These are phyloP conservation scores for Plestiodon gilberti DNA, from an alignment of 2,113 vertebrate genomes.

Conservation along the genomic window DNA sequence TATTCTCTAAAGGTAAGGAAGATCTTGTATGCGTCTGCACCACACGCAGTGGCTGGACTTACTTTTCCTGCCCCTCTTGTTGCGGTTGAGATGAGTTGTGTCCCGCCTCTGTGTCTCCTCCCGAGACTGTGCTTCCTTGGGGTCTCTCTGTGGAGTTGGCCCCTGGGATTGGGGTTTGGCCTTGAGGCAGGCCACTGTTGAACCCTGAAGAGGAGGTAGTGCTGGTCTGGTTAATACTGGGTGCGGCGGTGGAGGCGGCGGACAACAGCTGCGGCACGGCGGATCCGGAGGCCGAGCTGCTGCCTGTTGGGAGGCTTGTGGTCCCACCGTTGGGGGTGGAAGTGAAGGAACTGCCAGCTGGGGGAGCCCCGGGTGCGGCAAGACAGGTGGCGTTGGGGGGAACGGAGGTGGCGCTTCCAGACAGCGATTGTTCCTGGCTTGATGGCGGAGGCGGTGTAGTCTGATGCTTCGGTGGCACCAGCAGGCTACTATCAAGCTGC, in stretches of 20 bases:
- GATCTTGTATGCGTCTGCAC: no score
- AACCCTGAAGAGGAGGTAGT: constrained; percentile 75
- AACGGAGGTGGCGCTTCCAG: constrained; percentile 65
- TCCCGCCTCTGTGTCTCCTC: constrained; percentile 78
- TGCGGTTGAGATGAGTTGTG: constrained; percentile 75
- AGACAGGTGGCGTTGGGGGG: constrained; percentile 61
- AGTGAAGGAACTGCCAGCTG: constrained; percentile 71
- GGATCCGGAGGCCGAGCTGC: constrained; percentile 62
- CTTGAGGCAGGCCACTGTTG: constrained; percentile 60
- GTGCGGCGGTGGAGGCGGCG: constrained; percentile 72
- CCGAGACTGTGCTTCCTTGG: constrained; percentile 68
- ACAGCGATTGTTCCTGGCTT: constrained; percentile 66
- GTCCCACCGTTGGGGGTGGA: constrained; percentile 71
- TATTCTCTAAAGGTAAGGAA: no score
- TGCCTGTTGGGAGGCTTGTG: constrained; percentile 62
- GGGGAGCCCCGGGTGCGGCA: constrained; percentile 48
- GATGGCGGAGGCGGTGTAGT: constrained; percentile 65
- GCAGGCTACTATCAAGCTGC: constrained; percentile 89
- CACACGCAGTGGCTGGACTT: background rate
- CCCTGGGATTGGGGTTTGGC: constrained; percentile 70
- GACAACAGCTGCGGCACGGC: constrained; percentile 69
- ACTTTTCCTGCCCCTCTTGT: constrained; percentile 81
- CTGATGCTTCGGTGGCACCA: constrained; percentile 88
- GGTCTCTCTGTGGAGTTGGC: constrained; percentile 73
- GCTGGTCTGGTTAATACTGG: constrained; percentile 68